Percentiles rank a stretch among this genome's conserved stretches.
These are phyloP conservation scores for Hipposideros armiger DNA, from an alignment of 2,113 vertebrate species.

Conservation along the genomic window DNA sequence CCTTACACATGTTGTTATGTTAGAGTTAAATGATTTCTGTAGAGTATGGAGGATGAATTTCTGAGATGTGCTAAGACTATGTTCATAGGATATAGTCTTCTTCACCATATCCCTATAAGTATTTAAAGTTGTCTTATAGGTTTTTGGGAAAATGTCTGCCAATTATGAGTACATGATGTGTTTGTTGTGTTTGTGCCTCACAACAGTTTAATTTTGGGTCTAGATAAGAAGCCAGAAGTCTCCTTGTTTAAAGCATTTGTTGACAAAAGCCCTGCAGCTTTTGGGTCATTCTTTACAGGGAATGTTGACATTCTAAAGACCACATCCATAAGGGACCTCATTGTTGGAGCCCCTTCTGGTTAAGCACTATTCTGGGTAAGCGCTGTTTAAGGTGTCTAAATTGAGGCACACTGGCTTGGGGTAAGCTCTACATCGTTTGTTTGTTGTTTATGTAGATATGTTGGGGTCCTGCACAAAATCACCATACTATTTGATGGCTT, in stretches of 20 bases:
- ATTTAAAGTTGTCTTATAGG: not conserved
- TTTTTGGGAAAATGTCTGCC: not conserved
- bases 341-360: not conserved
- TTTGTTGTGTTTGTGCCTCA: not conserved
- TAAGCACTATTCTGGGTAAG: not conserved
- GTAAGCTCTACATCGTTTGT: not conserved
- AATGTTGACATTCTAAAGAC: not conserved
- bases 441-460: not conserved
- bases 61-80: not conserved
- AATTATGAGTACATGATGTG: not conserved
- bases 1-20: not conserved
- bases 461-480: conserved; percentile 6
- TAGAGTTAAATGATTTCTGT: not conserved
- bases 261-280: not conserved
- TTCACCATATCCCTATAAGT: not conserved
- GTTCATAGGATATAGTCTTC: not conserved
- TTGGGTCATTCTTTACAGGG: not conserved
- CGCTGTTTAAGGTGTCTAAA: not conserved
- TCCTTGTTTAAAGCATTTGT: conserved; percentile 45
- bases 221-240: not conserved
- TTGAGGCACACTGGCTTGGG: not conserved
- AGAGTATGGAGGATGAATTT: not conserved
- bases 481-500: not conserved
- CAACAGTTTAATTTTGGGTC: not conserved
- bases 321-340: not conserved